Percentiles rank a stretch among this genome's conserved stretches.
Conservation (phyloP, 2,888 invertebrate genomes). For the Selenia dentaria region DNA sequence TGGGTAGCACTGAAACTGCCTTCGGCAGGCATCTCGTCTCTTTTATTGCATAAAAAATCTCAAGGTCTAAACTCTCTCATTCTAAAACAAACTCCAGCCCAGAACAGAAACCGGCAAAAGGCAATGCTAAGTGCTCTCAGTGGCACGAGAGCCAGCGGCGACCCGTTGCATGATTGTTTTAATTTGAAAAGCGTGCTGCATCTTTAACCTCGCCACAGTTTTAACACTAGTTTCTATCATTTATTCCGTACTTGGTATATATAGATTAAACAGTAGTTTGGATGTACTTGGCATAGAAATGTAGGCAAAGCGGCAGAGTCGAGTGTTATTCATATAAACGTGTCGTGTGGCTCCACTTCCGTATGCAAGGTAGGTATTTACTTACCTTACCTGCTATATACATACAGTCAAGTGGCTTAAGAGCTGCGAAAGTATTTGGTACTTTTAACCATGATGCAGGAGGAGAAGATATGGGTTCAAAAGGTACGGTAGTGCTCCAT, state of each 20-base stretch:
- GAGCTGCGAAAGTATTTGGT: too few species aligned
- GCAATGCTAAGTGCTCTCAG: constrained; percentile 23
- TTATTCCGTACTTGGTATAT: not conserved
- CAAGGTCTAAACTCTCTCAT: too few species aligned
- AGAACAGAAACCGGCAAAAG: constrained; percentile 13
- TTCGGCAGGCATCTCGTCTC: too few species aligned
- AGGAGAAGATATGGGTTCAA: too few species aligned
- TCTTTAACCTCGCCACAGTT: not conserved
- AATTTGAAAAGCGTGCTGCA: constrained; percentile 26
- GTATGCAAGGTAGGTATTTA: constrained; percentile 2
- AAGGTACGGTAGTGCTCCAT: too few species aligned
- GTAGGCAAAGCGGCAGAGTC: constrained; percentile 13
- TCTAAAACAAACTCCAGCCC: constrained; percentile 1
- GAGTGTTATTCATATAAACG: constrained; percentile 23
- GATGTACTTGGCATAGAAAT: constrained; percentile 5
- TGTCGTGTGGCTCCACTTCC: constrained; percentile 8
- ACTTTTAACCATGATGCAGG: too few species aligned
- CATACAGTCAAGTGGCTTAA: too few species aligned
- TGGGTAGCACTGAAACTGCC: too few species aligned
- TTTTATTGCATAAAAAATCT: too few species aligned
- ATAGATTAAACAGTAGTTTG: not conserved
- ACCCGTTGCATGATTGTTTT: constrained; percentile 29
- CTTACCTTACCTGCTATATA: too few species aligned
- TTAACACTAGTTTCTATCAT: not conserved
- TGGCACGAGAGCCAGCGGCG: constrained; percentile 25